These are phyloP conservation scores for Barnardius zonarius DNA, from an alignment of 2,113 vertebrate genomes.

Conservation along the genomic window DNA sequence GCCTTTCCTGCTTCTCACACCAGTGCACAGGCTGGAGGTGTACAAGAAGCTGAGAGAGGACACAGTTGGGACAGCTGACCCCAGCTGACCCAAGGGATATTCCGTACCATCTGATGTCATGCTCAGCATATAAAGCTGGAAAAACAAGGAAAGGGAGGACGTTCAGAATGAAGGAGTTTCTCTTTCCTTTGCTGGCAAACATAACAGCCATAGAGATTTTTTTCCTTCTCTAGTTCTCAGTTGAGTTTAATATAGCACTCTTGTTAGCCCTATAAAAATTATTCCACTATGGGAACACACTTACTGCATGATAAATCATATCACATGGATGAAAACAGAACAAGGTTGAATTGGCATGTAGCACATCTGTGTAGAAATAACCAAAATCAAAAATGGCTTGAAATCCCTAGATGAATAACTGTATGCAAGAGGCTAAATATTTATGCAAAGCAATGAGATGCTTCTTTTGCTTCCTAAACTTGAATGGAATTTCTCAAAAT, in stretches of 20 bases:
- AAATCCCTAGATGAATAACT: neutral
- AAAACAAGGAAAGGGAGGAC: neutral
- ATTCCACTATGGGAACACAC: neutral
- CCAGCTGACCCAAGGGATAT: neutral
- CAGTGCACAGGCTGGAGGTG: neutral
- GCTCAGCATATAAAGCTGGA: neutral
- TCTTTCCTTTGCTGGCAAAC: neutral
- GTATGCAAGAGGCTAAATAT: neutral
- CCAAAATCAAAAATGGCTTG: neutral
- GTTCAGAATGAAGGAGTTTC: neutral
- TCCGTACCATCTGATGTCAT: neutral
- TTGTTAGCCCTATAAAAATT: slow-evolving; percentile 11
- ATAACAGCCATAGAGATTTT: neutral
- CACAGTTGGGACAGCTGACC: neutral
- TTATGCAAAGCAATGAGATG: neutral
- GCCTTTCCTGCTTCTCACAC: neutral
- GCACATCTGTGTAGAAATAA: neutral
- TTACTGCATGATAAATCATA: slow-evolving; percentile 14
- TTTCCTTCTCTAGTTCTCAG: neutral
- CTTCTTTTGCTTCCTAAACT: neutral
- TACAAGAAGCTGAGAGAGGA: neutral
- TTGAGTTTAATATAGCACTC: neutral
- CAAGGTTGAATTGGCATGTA: neutral
- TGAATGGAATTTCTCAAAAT: neutral
- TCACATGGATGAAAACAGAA: neutral